Percentiles rank a stretch among this genome's conserved stretches.
phyloP scores from a whole-genome alignment of 2,113 vertebrate species.

The Cinclus cinclus region DNA sequence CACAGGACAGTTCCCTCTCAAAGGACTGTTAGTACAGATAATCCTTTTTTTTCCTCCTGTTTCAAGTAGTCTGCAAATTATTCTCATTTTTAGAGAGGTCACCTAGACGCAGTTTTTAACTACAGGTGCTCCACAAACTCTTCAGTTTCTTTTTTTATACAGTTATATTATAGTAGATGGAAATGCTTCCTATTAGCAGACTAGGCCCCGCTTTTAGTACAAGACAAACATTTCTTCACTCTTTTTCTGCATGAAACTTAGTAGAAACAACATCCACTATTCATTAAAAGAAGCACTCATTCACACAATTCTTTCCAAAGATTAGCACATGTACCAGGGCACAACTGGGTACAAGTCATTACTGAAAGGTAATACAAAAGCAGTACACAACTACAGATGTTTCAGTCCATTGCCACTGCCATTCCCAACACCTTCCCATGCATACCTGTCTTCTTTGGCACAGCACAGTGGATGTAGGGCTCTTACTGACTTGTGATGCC shows the following conservation, averaged over 20 bases:
- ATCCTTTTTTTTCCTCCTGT: not conserved
- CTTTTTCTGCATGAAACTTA: not conserved
- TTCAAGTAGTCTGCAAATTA: not conserved
- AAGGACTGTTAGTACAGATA: not conserved
- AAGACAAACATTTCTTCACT: not conserved
- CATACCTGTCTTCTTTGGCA: not conserved
- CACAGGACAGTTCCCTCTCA: not conserved
- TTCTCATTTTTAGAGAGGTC: not conserved
- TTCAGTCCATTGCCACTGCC: not conserved
- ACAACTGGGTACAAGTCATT: not conserved
- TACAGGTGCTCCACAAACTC: not conserved
- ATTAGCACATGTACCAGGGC: not conserved
- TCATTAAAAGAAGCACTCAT: not conserved
- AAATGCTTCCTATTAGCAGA: not conserved
- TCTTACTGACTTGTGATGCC: not conserved
- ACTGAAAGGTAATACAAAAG: not conserved
- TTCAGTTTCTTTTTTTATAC: not conserved
- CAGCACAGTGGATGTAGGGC: accelerated
- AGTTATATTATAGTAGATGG: not conserved
- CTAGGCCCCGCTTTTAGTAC: not conserved
- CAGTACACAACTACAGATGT: not conserved
- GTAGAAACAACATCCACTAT: not conserved
- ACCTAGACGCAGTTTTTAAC: not conserved
- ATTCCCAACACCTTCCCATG: not conserved
- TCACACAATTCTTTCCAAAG: not conserved